Conservation (phyloP, 2,113 vertebrate species). For the Thalassoma bifasciatum region DNA sequence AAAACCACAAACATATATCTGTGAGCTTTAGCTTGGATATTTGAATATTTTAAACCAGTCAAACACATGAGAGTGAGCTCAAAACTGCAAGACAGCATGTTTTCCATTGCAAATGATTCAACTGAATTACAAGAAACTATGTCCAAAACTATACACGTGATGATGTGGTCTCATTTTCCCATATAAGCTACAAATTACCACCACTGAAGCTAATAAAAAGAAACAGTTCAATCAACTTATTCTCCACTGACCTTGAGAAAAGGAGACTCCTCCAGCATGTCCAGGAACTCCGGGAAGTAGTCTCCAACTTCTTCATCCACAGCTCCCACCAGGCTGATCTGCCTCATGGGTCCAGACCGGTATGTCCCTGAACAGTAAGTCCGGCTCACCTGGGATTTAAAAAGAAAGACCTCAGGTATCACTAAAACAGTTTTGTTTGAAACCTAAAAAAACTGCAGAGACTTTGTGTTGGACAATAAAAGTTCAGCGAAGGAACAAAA, state of each 20-base stretch:
- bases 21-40: background rate
- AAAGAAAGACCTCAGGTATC: background rate
- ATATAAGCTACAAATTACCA: background rate
- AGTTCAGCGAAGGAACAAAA: too few relatives aligned
- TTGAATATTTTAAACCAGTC: background rate
- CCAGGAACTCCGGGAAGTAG: conserved; percentile 97
- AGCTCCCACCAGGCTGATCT: conserved; percentile 97
- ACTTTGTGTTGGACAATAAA: too few relatives aligned
- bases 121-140: background rate
- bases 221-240: background rate
- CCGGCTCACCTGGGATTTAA: conserved; percentile 87
- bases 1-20: conserved; percentile 10
- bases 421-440: too few relatives aligned
- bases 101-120: background rate
- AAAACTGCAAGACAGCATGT: background rate
- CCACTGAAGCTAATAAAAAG: background rate
- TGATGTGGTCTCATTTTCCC: background rate
- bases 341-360: conserved; percentile 95
- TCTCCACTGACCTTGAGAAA: conserved; percentile 90
- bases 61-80: background rate
- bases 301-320: conserved; percentile 98
- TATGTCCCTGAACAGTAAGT: conserved; percentile 98
- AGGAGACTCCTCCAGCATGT: conserved; percentile 98
- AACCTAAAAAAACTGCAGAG: too few relatives aligned
- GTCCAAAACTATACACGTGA: too few relatives aligned